Conservation (phyloP, 2,113 vertebrate genomes). For the Delphinus delphis region DNA sequence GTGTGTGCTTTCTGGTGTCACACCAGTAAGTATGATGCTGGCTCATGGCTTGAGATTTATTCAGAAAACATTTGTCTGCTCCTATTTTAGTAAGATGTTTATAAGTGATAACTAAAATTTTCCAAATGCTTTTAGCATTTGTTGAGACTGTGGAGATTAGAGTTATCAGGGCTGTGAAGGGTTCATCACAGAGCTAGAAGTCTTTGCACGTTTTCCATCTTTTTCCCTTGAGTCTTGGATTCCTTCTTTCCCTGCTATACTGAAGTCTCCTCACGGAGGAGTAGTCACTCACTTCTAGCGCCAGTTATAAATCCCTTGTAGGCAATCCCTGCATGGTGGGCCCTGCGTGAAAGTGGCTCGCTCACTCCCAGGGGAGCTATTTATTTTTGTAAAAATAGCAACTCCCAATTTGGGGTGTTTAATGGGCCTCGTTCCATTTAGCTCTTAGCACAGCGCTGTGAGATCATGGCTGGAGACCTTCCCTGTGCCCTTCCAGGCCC, state of each 20-base stretch:
- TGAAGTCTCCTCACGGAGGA: conserved; percentile 1
- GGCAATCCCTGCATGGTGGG: neutral
- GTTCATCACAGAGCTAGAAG: neutral
- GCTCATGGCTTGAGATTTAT: neutral
- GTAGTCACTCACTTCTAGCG: neutral
- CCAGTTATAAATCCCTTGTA: neutral
- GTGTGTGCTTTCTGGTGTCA: neutral
- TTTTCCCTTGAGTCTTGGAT: conserved; percentile 14
- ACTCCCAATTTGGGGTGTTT: neutral
- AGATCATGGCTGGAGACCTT: neutral
- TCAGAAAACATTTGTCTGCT: neutral
- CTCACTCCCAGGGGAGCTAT: neutral
- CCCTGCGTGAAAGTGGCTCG: neutral
- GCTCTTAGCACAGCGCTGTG: neutral
- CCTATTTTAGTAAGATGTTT: conserved; percentile 5
- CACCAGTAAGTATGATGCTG: neutral
- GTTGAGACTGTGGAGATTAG: neutral
- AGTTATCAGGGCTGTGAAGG: neutral
- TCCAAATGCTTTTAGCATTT: neutral
- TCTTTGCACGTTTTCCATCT: neutral
- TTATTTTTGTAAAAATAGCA: conserved; percentile 37
- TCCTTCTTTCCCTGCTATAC: neutral
- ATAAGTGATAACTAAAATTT: conserved; percentile 6
- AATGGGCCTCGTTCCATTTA: neutral
- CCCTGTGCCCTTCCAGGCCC: neutral